These are phyloP conservation scores for Arge pagana DNA, from an alignment of 2,888 invertebrate genomes.

Conservation along the genomic window DNA sequence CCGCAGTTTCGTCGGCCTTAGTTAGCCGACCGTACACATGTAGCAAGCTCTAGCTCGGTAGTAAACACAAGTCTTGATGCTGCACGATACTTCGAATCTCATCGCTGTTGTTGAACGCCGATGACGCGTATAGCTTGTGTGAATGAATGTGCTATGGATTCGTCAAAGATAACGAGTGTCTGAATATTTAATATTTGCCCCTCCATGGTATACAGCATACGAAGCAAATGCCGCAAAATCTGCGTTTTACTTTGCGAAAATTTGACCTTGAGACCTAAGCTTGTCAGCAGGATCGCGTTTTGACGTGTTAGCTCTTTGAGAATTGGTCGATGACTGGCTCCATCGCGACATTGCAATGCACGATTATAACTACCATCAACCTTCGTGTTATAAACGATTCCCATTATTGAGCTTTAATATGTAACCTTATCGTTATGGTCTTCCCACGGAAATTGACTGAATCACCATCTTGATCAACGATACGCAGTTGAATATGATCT, in stretches of 20 bases:
- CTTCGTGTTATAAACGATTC: constrained; percentile 19
- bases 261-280: constrained; percentile 26
- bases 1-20: constrained; percentile 6
- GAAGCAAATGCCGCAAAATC: constrained; percentile 2
- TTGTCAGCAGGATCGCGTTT: constrained; percentile 26
- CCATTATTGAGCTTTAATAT: constrained; percentile 29
- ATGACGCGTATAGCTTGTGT: constrained; percentile 23
- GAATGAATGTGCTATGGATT: constrained; percentile 19
- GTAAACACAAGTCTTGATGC: no score
- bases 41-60: constrained; percentile 25
- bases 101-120: constrained; percentile 23
- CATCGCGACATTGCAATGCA: constrained; percentile 1
- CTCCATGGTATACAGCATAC: constrained; percentile 9
- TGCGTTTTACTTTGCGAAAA: constrained; percentile 5
- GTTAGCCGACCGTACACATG: constrained; percentile 25
- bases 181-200: constrained; percentile 15
- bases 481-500: constrained; percentile 30
- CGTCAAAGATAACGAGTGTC: constrained; percentile 21
- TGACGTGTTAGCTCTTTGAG: constrained; percentile 24
- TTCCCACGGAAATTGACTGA: constrained; percentile 33
- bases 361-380: constrained; percentile 24
- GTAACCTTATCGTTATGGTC: constrained; percentile 32
- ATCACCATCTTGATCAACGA: constrained; percentile 33
- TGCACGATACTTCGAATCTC: constrained; percentile 31
- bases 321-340: constrained; percentile 3